These are phyloP conservation scores for Drosophila mimica DNA, from an alignment of 2,888 invertebrate species.

Conservation along the genomic window DNA sequence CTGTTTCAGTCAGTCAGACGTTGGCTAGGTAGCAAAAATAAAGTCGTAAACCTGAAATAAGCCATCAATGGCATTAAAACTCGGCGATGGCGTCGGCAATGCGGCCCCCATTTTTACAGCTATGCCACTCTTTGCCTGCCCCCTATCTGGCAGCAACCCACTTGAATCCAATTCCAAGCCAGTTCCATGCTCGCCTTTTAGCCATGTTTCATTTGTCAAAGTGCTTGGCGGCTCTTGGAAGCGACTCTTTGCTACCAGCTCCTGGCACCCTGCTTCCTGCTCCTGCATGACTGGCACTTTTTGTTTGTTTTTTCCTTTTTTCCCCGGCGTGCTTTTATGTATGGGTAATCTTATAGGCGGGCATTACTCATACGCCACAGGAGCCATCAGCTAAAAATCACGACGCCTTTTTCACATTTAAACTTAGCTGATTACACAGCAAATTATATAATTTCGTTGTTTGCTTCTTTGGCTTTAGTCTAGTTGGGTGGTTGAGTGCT, in stretches of 20 bases:
- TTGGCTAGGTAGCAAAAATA: slow-evolving; percentile 76
- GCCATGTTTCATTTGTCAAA: slow-evolving; percentile 77
- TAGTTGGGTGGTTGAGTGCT: neutral
- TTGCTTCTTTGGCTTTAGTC: slow-evolving; percentile 48
- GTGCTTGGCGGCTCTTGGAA: slow-evolving; percentile 62
- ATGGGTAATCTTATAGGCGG: slow-evolving; percentile 76
- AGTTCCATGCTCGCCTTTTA: slow-evolving; percentile 23
- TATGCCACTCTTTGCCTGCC: neutral
- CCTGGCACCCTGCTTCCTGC: slow-evolving; percentile 6
- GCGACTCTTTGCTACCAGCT: slow-evolving; percentile 20
- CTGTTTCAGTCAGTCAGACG: slow-evolving; percentile 34
- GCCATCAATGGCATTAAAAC: slow-evolving; percentile 81
- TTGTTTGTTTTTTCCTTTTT: slow-evolving; percentile 21
- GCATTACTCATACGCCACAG: slow-evolving; percentile 73
- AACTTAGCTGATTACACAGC: slow-evolving; percentile 79
- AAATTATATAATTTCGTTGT: slow-evolving; percentile 78
- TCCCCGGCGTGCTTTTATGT: slow-evolving; percentile 62
- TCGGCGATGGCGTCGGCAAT: slow-evolving; percentile 59
- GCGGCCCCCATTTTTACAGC: slow-evolving; percentile 17
- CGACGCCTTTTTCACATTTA: slow-evolving; percentile 49
- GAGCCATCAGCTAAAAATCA: slow-evolving; percentile 59
- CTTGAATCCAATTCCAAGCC: slow-evolving; percentile 2
- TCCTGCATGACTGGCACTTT: slow-evolving; percentile 66
- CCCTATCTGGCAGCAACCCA: neutral
- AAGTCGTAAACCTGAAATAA: slow-evolving; percentile 81